Evolutionary conservation across 1,140 invertebrate genomes (phyloP), one percentile per base, ranked within the genome.

Genomic region (Lerema accius): DNA sequence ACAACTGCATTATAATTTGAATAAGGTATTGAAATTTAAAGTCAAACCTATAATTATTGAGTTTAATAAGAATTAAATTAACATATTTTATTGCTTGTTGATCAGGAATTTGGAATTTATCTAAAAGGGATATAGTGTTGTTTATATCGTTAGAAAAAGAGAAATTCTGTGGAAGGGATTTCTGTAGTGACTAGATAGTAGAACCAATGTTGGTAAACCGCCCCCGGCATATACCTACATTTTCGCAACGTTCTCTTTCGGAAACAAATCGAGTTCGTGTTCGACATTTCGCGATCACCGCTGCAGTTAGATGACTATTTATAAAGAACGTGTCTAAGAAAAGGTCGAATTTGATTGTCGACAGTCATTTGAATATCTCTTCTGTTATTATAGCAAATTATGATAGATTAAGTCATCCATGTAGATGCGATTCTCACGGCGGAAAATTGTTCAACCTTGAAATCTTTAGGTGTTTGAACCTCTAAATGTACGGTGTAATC

Each of bases 311-410:
- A 88, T 82, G 86, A 87, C 84, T 87, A 84, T 89, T 89, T 90
- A 88, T 86, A 89, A 86, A 84, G 80, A 89, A 88, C 86, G 85
- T 90, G 86, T 89, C 80, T 86, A 76, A 75, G 80, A 83, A 90
- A 90, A 90, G 86, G 88, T 90, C 86, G 85, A 64, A 86, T 90
- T 86, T 90, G 88, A 90, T 90, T 88, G 81, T 84, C 75, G 81
- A 73, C 80, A 84, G 82, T 84, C 80, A 86, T 90, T 90, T 90
- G 82, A 88, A 90, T 86, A 86, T 86, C 71, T 84, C 74, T 82
- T 67, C 77, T 81, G 79, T 84, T 84, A 86, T 88, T 89, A 88
- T 71, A 79, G 72, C 73, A 86, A 90, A 90, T 90, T 88, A 88
- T 84, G 78, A 88, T 82, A 76, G 81, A 86, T 90, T 84, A 88